phyloP scores from a whole-genome alignment of 2,797 vertebrate genomes.

The Gambusia yucatana region DNA sequence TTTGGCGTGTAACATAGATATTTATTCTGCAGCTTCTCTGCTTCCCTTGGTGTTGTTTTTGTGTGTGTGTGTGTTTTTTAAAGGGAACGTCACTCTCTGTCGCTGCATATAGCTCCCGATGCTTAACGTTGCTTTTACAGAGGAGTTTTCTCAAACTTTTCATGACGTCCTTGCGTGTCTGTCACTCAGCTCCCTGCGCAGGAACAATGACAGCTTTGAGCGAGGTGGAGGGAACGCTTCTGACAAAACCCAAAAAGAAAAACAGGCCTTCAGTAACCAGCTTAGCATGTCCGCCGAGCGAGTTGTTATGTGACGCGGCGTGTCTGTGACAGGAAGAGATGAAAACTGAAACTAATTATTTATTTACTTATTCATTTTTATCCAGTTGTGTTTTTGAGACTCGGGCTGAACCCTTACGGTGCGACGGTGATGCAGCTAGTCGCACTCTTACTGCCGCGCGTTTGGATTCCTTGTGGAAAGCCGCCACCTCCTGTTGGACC shows the following conservation, averaged over 20 bases:
- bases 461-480: slow-evolving; percentile 51
- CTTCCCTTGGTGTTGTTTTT: slow-evolving; percentile 31
- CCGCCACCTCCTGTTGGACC: slow-evolving; percentile 65
- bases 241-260: slow-evolving; percentile 45
- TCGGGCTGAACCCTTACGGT: background rate
- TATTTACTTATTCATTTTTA: slow-evolving; percentile 12
- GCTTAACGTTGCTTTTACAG: slow-evolving; percentile 53
- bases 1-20: slow-evolving; percentile 8
- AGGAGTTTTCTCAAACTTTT: slow-evolving; percentile 61
- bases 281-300: slow-evolving; percentile 43
- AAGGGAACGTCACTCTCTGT: slow-evolving; percentile 58
- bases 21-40: slow-evolving; percentile 34
- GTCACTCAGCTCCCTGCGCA: slow-evolving; percentile 63
- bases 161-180: slow-evolving; percentile 54
- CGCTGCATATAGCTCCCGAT: slow-evolving; percentile 43
- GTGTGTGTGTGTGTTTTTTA: slow-evolving; percentile 25
- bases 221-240: slow-evolving; percentile 51
- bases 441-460: slow-evolving; percentile 14
- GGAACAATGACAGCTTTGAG: slow-evolving; percentile 56
- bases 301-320: slow-evolving; percentile 7
- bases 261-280: slow-evolving; percentile 49
- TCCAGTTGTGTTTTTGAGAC: slow-evolving; percentile 13
- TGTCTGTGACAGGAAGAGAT: background rate
- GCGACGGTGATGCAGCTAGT: slow-evolving; percentile 1
- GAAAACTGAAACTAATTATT: slow-evolving; percentile 24